These are phyloP conservation scores for Cossypha heuglini DNA, from an alignment of 2,797 vertebrate genomes.

Conservation along the genomic window DNA sequence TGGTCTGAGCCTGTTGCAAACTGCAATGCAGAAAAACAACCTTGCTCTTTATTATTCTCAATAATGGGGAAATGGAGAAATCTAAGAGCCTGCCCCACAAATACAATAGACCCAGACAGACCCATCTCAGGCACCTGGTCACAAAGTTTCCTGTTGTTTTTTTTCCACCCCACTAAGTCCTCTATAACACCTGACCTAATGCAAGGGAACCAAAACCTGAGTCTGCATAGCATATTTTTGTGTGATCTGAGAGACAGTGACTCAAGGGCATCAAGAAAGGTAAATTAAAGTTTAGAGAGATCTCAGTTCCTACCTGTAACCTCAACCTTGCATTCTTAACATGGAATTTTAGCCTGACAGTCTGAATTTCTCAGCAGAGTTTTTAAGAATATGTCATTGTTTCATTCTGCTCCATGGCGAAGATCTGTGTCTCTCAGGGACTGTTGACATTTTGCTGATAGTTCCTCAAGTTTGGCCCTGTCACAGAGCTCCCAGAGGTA, in stretches of 20 bases:
- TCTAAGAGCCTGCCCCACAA: not conserved
- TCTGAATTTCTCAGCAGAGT: not conserved
- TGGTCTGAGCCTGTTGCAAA: not conserved
- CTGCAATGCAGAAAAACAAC: not conserved
- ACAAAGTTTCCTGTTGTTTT: not conserved
- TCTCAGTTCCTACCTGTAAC: not conserved
- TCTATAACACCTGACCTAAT: not conserved
- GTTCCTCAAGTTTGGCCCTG: not conserved
- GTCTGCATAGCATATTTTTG: not conserved
- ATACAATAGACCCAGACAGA: not conserved
- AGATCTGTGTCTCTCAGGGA: not conserved
- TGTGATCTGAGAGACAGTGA: not conserved
- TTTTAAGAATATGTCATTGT: slow-evolving; percentile 4
- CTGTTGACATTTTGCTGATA: slow-evolving; percentile 30
- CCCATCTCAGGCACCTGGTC: not conserved
- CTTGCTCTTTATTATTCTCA: not conserved
- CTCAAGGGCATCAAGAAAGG: not conserved
- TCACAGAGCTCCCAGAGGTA: not conserved
- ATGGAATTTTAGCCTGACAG: not conserved
- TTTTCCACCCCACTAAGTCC: not conserved
- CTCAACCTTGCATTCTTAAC: not conserved
- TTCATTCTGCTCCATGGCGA: not conserved
- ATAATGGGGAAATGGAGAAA: not conserved
- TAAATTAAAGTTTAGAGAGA: not conserved
- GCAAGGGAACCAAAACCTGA: not conserved